Conservation (phyloP, 2,888 invertebrate species). For the Phaonia tiefii region DNA sequence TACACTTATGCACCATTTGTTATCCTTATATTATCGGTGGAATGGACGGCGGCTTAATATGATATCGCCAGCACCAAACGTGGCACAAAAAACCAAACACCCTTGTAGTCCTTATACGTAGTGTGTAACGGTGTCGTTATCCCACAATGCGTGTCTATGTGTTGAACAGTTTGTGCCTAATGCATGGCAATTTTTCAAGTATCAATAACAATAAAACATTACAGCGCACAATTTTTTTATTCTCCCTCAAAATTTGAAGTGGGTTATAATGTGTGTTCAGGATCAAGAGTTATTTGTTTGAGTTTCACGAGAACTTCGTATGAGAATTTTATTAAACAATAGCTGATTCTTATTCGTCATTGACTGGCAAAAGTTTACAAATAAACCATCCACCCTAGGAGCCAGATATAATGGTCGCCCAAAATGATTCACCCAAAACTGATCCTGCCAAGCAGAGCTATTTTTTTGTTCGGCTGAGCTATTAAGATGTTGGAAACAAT, state of each 20-base stretch:
- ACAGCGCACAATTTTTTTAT: neutral
- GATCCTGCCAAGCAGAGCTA: neutral
- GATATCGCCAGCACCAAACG: neutral
- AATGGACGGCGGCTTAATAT: neutral
- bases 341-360: too few species aligned
- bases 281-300: neutral
- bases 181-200: conserved; percentile 11
- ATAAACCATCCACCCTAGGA: conserved; percentile 12
- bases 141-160: too few species aligned
- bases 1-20: conserved; percentile 42
- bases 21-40: conserved; percentile 43
- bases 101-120: too few species aligned
- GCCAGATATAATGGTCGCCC: conserved; percentile 4
- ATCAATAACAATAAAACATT: conserved; percentile 14
- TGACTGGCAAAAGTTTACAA: neutral
- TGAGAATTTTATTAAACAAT: too few species aligned
- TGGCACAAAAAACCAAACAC: neutral
- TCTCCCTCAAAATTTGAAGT: neutral
- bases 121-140: too few species aligned
- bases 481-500: neutral
- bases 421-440: neutral
- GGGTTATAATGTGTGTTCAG: neutral
- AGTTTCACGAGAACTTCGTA: neutral
- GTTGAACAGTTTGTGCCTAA: too few species aligned
- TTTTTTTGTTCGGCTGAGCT: neutral